These are phyloP conservation scores for Frankliniella intonsa DNA, from an alignment of 2,888 invertebrate species.

Conservation along the genomic window DNA sequence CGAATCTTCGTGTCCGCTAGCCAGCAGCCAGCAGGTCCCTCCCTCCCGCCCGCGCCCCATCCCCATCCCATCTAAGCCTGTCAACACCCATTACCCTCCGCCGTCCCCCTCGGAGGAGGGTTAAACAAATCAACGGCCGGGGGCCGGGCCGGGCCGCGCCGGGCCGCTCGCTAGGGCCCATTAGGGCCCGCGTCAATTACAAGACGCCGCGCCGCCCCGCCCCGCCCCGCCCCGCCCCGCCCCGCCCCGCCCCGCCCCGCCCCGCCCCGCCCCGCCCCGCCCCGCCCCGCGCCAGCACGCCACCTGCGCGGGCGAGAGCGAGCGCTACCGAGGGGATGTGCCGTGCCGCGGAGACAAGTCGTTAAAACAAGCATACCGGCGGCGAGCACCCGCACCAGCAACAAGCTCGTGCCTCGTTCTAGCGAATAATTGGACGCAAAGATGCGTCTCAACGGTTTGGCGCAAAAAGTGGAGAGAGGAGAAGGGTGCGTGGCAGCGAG, in stretches of 20 bases:
- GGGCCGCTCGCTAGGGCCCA: background rate
- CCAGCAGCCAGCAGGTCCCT: background rate
- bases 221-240: background rate
- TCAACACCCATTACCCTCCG: background rate
- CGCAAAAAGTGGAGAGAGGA: too few species aligned
- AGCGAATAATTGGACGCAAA: too few species aligned
- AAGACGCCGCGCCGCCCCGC: background rate
- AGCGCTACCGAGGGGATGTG: too few species aligned
- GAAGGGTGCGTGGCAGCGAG: too few species aligned
- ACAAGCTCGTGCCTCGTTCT: too few species aligned
- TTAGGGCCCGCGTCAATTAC: conserved; percentile 10
- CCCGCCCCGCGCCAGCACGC: too few species aligned
- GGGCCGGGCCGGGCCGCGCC: background rate
- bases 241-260: background rate
- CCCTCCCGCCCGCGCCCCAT: background rate
- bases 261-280: background rate
- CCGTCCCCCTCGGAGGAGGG: background rate
- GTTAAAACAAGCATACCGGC: too few species aligned
- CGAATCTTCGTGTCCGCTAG: too few species aligned
- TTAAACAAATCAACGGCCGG: background rate
- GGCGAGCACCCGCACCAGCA: too few species aligned
- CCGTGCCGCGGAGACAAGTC: too few species aligned
- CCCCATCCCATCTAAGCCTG: background rate
- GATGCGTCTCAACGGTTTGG: too few species aligned
- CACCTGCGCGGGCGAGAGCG: too few species aligned